These are phyloP conservation scores for Dallia pectoralis DNA, from an alignment of 2,797 vertebrate genomes.

Conservation along the genomic window DNA sequence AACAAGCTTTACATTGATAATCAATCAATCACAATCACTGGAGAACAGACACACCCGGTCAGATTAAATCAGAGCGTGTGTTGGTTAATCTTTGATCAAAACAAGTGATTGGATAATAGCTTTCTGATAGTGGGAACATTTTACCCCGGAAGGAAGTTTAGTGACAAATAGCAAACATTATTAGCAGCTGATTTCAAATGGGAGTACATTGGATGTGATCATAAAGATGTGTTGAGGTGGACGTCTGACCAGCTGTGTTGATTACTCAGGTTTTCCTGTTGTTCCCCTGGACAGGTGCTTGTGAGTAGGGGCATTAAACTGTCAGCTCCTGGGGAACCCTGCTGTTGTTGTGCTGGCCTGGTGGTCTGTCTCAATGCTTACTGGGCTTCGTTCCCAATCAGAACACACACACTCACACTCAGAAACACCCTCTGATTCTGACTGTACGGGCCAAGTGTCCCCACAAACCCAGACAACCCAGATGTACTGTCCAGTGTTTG, in stretches of 20 bases:
- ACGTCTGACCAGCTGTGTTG: background rate
- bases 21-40: background rate
- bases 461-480: background rate
- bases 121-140: background rate
- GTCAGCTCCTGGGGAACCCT: background rate
- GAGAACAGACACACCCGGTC: background rate
- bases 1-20: background rate
- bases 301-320: background rate
- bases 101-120: background rate
- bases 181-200: background rate
- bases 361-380: background rate
- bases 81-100: background rate
- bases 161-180: background rate
- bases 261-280: background rate
- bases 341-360: background rate
- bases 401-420: conserved; percentile 1
- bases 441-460: conserved; percentile 6
- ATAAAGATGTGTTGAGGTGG: background rate
- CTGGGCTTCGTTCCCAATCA: background rate
- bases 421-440: background rate
- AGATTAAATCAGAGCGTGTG: background rate
- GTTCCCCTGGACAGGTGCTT: background rate
- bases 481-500: too few species aligned
- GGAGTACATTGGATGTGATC: background rate
- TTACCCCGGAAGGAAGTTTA: background rate